These are phyloP conservation scores for Bubalus kerabau DNA, from an alignment of 2,113 vertebrate species.

Conservation along the genomic window DNA sequence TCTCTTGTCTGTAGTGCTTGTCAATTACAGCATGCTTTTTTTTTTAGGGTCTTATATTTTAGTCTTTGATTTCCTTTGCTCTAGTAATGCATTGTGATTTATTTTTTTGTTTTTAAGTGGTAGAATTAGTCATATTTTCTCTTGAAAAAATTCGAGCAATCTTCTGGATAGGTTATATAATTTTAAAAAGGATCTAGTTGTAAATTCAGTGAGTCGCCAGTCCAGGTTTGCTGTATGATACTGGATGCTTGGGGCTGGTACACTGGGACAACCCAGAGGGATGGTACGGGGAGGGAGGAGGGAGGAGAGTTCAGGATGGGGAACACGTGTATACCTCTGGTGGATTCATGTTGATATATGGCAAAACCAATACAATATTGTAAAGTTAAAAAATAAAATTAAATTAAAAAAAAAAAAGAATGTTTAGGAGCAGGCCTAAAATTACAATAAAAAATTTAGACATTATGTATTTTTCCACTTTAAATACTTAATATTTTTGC, in stretches of 20 bases:
- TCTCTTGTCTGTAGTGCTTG: neutral
- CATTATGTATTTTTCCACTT: neutral
- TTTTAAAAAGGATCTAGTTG: neutral
- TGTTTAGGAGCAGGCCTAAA: neutral
- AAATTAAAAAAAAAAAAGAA: neutral
- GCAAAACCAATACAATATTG: too few species aligned
- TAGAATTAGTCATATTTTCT: conserved; percentile 27
- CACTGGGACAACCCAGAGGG: too few species aligned
- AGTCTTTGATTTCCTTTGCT: neutral
- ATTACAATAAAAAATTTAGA: neutral
- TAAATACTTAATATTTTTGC: conserved; percentile 1
- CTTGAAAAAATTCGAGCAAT: neutral
- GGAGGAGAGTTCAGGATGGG: too few species aligned
- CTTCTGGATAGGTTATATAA: neutral
- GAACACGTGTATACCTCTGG: too few species aligned
- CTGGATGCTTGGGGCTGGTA: too few species aligned
- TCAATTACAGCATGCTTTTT: neutral
- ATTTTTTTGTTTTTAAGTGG: conserved; percentile 23
- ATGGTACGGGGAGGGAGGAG: too few species aligned
- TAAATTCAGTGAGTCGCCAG: neutral
- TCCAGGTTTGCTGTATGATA: too few species aligned
- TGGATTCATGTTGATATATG: too few species aligned
- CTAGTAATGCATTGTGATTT: neutral
- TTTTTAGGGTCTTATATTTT: neutral
- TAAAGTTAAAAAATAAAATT: too few species aligned